Percentiles rank a stretch among this genome's conserved stretches.
Evolutionary conservation across 2,113 vertebrate genomes (phyloP).

Genomic region (Epinephelus fuscoguttatus): DNA sequence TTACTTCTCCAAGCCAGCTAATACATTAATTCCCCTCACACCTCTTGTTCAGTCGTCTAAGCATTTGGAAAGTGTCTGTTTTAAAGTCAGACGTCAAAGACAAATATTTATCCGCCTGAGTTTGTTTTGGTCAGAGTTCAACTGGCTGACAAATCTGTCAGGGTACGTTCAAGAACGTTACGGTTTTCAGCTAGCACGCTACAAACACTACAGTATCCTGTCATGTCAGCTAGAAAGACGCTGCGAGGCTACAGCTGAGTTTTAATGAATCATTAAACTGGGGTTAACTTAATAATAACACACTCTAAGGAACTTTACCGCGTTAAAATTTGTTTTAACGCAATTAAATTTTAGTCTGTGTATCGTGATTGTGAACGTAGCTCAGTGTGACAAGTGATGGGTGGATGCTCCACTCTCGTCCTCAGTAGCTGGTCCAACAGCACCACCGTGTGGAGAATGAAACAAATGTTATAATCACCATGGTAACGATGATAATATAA

Average conservation of each 20-base stretch:
- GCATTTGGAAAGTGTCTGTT: slow-evolving; percentile 48
- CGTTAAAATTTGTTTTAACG: background rate
- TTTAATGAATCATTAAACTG: background rate
- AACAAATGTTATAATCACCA: background rate
- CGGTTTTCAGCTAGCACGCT: too few species aligned
- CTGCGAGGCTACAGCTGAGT: fast-evolving
- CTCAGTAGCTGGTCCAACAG: slow-evolving; percentile 13
- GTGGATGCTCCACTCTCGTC: background rate
- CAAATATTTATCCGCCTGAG: background rate
- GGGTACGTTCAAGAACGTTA: slow-evolving; percentile 46
- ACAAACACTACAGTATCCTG: background rate
- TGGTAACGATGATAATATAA: background rate
- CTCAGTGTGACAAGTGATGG: background rate
- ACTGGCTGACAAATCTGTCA: background rate
- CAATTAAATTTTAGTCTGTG: too few species aligned
- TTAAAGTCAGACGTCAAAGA: background rate
- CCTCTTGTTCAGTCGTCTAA: slow-evolving; percentile 65
- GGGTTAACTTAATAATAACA: background rate
- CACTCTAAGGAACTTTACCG: background rate
- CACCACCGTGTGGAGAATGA: slow-evolving; percentile 29
- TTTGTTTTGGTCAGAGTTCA: slow-evolving; percentile 53
- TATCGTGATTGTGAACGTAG: slow-evolving; percentile 53
- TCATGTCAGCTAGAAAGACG: background rate
- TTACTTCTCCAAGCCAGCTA: background rate
- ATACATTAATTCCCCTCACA: slow-evolving; percentile 33